These are phyloP conservation scores for Amaurobius ferox DNA, from an alignment of 2,888 invertebrate genomes.

Conservation along the genomic window DNA sequence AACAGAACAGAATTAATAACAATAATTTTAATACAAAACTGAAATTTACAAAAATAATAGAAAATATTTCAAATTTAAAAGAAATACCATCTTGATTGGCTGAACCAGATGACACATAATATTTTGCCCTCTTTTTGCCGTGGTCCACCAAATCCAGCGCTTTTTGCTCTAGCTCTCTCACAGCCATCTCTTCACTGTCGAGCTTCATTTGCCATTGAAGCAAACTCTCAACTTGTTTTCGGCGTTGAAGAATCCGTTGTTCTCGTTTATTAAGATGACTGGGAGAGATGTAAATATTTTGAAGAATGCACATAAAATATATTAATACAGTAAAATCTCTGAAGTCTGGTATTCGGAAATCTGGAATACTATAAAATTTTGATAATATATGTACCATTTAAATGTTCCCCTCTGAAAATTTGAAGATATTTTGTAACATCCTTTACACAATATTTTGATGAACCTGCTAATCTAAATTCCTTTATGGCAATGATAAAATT, in stretches of 20 bases:
- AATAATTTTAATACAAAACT: not conserved
- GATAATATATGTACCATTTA: too few species aligned
- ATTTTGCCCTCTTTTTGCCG: conserved; percentile 60
- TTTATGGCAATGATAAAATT: too few species aligned
- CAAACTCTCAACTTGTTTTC: conserved; percentile 77
- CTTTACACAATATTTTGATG: too few species aligned
- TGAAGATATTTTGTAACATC: too few species aligned
- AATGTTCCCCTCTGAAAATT: too few species aligned
- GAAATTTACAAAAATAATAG: not conserved
- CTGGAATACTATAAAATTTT: too few species aligned
- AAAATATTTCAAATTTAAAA: conserved; percentile 1
- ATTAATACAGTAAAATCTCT: too few species aligned
- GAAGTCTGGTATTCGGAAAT: too few species aligned
- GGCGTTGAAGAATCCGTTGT: conserved; percentile 76
- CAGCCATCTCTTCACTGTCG: conserved; percentile 77
- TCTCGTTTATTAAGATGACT: conserved; percentile 78
- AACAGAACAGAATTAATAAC: not conserved
- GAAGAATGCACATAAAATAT: too few species aligned
- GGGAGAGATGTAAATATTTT: not conserved
- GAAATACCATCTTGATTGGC: conserved; percentile 26
- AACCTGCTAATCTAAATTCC: too few species aligned
- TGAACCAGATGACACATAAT: conserved; percentile 51
- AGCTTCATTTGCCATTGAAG: conserved; percentile 77
- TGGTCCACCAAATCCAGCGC: conserved; percentile 75
- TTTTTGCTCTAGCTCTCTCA: conserved; percentile 77